Percentiles rank a stretch among this genome's conserved stretches.
Conservation (phyloP, 2,797 vertebrate genomes). For the Mionectes olivaceus region DNA sequence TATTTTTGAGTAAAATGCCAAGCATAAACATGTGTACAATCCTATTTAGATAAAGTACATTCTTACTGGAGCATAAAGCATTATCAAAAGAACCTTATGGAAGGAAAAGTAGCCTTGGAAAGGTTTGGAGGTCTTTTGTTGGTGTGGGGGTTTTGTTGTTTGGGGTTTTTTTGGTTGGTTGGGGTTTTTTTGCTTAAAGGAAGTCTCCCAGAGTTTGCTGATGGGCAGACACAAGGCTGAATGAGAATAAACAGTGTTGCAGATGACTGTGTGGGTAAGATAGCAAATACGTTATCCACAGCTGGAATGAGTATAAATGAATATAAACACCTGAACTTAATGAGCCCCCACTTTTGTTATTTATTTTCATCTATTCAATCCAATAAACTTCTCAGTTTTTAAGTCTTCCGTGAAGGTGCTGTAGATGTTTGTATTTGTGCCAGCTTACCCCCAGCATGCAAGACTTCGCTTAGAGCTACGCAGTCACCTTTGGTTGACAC, state of each 20-base stretch:
- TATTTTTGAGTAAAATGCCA: slow-evolving; percentile 55
- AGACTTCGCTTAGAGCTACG: accelerated
- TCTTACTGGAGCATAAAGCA: neutral
- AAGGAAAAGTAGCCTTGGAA: neutral
- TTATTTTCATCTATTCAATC: slow-evolving; percentile 21
- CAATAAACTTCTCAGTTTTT: slow-evolving; percentile 4
- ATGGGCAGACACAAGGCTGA: neutral
- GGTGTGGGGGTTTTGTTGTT: neutral
- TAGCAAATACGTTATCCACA: neutral
- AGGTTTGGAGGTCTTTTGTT: neutral
- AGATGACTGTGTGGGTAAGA: too few species aligned
- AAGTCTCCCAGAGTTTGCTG: neutral
- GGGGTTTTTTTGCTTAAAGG: neutral
- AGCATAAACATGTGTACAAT: neutral
- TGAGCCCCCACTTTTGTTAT: neutral
- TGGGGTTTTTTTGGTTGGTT: neutral
- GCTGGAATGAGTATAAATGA: neutral
- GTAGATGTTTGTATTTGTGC: neutral
- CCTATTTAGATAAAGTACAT: neutral
- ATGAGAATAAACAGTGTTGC: too few species aligned
- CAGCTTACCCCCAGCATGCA: accelerated
- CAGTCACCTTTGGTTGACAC: accelerated
- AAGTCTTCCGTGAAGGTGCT: neutral
- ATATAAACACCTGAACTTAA: neutral
- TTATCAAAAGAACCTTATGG: neutral